Percentiles rank a stretch among this genome's conserved stretches.
phyloP scores from a whole-genome alignment of 1,140 invertebrate genomes.

The Drosophila pseudoananassae region DNA sequence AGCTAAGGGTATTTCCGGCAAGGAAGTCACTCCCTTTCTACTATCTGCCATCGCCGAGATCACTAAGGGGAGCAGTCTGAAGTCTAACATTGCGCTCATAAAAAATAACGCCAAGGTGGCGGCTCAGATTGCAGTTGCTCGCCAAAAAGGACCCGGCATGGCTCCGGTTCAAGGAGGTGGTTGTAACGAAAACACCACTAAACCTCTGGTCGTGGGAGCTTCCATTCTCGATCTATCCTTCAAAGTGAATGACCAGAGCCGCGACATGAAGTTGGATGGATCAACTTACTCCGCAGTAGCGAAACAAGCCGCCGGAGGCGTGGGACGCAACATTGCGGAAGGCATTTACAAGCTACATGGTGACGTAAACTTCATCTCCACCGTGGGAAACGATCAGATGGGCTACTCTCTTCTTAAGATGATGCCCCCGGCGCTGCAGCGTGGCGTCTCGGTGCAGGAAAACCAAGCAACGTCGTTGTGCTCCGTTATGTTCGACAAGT shows the following conservation, averaged over 20 bases:
- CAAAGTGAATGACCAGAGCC: conserved; percentile 48
- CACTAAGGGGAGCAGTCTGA: conserved; percentile 92
- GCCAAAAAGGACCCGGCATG: conserved; percentile 9
- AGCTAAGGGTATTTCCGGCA: conserved; percentile 89
- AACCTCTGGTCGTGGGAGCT: conserved; percentile 70
- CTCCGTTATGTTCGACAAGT: conserved; percentile 88
- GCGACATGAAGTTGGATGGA: conserved; percentile 88
- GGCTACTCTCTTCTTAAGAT: conserved; percentile 84
- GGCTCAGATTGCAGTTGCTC: conserved; percentile 89
- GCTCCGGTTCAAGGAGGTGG: not conserved
- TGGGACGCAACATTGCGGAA: conserved; percentile 96
- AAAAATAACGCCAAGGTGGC: conserved; percentile 96
- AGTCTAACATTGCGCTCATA: conserved; percentile 95
- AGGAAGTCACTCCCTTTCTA: conserved; percentile 96
- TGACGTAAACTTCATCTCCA: conserved; percentile 90
- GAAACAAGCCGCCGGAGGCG: conserved; percentile 91
- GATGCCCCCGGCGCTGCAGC: conserved; percentile 72
- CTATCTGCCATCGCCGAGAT: conserved; percentile 90
- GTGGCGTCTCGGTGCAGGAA: conserved; percentile 81
- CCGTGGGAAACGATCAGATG: conserved; percentile 90
- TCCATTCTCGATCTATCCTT: conserved; percentile 76
- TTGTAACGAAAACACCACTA: not conserved
- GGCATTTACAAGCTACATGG: conserved; percentile 90
- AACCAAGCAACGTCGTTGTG: conserved; percentile 88
- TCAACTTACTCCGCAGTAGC: conserved; percentile 89